These are phyloP conservation scores for Heterochromis multidens DNA, from an alignment of 2,113 vertebrate genomes.

Conservation along the genomic window DNA sequence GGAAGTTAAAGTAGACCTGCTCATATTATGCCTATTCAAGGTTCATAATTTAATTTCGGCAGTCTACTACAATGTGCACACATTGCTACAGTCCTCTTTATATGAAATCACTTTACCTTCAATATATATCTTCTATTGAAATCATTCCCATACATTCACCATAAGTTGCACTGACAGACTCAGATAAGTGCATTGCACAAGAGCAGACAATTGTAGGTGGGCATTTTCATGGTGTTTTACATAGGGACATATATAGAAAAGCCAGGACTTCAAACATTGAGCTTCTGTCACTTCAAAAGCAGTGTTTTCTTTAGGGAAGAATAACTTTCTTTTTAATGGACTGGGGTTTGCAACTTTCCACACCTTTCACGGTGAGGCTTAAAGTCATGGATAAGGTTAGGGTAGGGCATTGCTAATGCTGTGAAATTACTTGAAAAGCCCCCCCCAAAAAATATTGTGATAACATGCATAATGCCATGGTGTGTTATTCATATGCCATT, in stretches of 20 bases:
- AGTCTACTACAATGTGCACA: neutral
- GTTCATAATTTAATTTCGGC: neutral
- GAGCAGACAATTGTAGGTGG: neutral
- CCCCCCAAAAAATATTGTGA: too few species aligned
- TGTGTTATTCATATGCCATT: too few species aligned
- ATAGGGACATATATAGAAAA: neutral
- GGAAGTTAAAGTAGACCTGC: neutral
- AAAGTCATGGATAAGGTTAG: neutral
- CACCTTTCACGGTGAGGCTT: neutral
- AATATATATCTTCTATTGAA: neutral
- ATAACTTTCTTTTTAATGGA: neutral
- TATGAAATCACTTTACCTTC: neutral
- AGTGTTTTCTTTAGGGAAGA: neutral
- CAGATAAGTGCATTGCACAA: neutral
- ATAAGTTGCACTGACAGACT: neutral
- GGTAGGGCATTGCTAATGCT: neutral
- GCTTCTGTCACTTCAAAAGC: neutral
- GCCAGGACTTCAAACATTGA: neutral
- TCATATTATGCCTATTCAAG: neutral
- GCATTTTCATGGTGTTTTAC: neutral
- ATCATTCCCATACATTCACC: neutral
- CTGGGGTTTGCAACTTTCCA: neutral
- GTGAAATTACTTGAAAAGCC: neutral
- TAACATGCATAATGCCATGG: too few species aligned
- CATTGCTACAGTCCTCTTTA: neutral